phyloP scores from a whole-genome alignment of 35 echinoderm and acorn worm genomes.

The Diadema setosum region DNA sequence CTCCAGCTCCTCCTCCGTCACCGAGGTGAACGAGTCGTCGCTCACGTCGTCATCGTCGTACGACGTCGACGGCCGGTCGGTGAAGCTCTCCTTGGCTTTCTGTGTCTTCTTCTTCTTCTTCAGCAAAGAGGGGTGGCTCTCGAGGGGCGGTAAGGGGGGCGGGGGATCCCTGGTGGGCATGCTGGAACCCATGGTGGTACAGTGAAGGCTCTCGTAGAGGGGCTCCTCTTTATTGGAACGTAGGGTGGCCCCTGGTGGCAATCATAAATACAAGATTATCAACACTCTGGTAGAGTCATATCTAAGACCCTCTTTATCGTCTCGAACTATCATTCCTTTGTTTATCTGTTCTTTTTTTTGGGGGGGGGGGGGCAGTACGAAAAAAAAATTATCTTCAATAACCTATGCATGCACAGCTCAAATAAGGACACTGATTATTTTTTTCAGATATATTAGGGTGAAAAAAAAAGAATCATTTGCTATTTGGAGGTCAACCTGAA shows the following conservation, averaged over 20 bases:
- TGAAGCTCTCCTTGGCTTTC: neutral
- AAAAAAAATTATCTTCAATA: too few relatives aligned
- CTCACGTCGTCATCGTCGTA: neutral
- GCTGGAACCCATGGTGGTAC: neutral
- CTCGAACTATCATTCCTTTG: too few relatives aligned
- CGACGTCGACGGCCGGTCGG: neutral
- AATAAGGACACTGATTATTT: too few relatives aligned
- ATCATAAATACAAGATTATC: too few relatives aligned
- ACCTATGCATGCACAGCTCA: too few relatives aligned
- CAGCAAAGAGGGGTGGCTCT: neutral
- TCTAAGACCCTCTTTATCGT: too few relatives aligned
- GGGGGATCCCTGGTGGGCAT: conserved; percentile 7
- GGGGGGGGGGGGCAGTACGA: too few relatives aligned
- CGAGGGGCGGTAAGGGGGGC: neutral
- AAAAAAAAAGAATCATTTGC: too few relatives aligned
- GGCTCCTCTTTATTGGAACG: neutral
- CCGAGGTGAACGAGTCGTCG: neutral
- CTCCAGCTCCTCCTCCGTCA: conserved; percentile 10
- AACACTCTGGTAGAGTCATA: too few relatives aligned
- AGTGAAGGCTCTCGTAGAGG: neutral
- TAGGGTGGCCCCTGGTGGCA: neutral
- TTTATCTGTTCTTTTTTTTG: too few relatives aligned
- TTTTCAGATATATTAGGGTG: too few relatives aligned
- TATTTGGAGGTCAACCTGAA: too few relatives aligned
- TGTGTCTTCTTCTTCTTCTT: neutral